A percentile compares a stretch with the other conserved stretches of the same genome.
Conservation (phyloP, 2,797 vertebrate genomes). For the Bothrops alternatus region DNA sequence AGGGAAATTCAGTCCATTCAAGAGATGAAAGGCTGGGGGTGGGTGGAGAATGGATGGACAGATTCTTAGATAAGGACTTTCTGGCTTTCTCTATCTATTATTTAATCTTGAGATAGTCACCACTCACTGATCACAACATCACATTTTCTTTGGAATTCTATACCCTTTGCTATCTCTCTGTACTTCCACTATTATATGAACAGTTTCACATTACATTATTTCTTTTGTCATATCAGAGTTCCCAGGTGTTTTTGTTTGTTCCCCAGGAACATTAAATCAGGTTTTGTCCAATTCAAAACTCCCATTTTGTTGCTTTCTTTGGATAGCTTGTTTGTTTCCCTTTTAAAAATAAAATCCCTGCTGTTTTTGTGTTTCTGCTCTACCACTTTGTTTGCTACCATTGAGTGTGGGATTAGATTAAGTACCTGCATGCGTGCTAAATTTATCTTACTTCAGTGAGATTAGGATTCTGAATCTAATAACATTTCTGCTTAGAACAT, state of each 20-base stretch:
- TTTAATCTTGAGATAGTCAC: slow-evolving; percentile 31
- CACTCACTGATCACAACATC: slow-evolving; percentile 6
- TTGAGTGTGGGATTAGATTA: slow-evolving; percentile 21
- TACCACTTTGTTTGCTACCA: slow-evolving; percentile 44
- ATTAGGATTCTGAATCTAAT: neutral
- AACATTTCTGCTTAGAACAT: neutral
- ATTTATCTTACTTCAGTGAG: neutral
- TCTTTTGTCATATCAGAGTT: slow-evolving; percentile 41
- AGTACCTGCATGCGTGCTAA: neutral
- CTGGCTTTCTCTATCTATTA: neutral
- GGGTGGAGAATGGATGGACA: neutral
- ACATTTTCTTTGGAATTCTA: slow-evolving; percentile 43
- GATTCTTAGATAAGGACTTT: neutral
- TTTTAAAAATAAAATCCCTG: slow-evolving; percentile 44
- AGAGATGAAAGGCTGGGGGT: neutral
- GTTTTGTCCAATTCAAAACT: slow-evolving; percentile 51
- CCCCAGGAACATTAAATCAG: slow-evolving; percentile 26
- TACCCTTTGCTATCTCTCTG: slow-evolving; percentile 27
- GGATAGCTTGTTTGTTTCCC: slow-evolving; percentile 35
- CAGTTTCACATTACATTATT: slow-evolving; percentile 46
- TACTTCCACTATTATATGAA: slow-evolving; percentile 38
- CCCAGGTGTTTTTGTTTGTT: slow-evolving; percentile 24
- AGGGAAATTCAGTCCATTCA: neutral
- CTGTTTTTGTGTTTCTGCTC: slow-evolving; percentile 38
- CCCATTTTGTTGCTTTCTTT: slow-evolving; percentile 26